These are phyloP conservation scores for Caerostris extrusa DNA, from an alignment of 1,140 invertebrate species.

Conservation along the genomic window DNA sequence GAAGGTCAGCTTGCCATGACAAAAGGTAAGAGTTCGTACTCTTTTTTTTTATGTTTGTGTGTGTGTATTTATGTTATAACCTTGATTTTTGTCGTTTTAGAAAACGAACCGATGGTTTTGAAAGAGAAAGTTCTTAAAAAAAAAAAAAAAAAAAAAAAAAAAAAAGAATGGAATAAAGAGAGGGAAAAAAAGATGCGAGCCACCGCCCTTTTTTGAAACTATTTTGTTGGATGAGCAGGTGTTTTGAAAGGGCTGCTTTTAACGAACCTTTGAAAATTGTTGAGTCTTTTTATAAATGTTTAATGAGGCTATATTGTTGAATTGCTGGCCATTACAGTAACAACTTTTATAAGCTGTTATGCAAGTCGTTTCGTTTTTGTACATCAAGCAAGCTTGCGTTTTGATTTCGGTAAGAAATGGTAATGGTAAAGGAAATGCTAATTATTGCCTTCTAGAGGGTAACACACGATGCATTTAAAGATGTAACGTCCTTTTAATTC, in stretches of 20 bases:
- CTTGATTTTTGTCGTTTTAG: conserved; percentile 44
- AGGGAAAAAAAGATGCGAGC: not conserved
- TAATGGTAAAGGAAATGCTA: not conserved
- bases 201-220: conserved; percentile 21
- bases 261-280: not conserved
- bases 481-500: not conserved
- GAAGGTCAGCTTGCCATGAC: conserved; percentile 34
- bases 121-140: conserved; percentile 20
- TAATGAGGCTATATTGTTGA: conserved; percentile 10
- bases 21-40: not conserved
- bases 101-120: not conserved
- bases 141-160: not conserved
- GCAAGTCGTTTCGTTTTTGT: not conserved
- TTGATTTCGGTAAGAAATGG: not conserved
- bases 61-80: not conserved
- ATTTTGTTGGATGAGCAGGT: conserved; percentile 32
- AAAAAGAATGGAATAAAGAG: not conserved
- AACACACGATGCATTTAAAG: not conserved
- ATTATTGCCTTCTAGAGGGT: not conserved
- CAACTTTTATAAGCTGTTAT: conserved; percentile 13
- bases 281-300: not conserved
- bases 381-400: not conserved
- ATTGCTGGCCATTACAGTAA: not conserved
- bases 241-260: not conserved
- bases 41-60: not conserved